Base-by-base conservation (phyloP, 2,888 invertebrate genomes). In the Dinocampus coccinellae region DNA sequence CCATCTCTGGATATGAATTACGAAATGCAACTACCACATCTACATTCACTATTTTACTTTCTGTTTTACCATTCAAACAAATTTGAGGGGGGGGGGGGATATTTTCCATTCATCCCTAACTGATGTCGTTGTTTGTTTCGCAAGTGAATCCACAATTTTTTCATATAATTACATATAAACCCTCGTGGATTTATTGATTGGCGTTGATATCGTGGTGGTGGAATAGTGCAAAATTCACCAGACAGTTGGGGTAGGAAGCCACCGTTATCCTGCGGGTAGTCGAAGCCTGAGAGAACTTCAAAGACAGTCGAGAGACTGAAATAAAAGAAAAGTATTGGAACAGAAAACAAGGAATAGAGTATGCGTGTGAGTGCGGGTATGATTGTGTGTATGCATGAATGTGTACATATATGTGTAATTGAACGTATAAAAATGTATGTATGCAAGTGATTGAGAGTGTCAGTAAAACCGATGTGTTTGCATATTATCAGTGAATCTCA, bases 171-270 rank as follows among this genome's bases (percentile, higher is more conserved):
- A 10, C 16, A 11, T 26, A 29, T 26, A 16, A 67, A n/a, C 57
- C 33, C n/a, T 22, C 66, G 39, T 10, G 7, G 24, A 67, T 58
- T 58, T 70, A 71, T 71, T 71, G 71, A 71, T 71, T 71, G 71
- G 71, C 66, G 71, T 66, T 66, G 55, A 55, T 34, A 55, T 66
- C 33, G 71, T 42, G 55, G 47, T 55, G 53, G 62, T 55, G 53
- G 42, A 42, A 20, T 16, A 47, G 47, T 52, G 52, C 34, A 60
- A 47, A 47, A 47, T 60, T 47, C 42, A 29, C 52, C 53, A 70
- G 61, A 67, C 33, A 67, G 47, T 47, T 67, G n/a, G 33, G 24
- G 58, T 58, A 58, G 34, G 34, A 58, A 26, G 58, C 13, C 47
- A 20, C 47, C 20, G 58, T 58, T 16, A 55, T 55, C 55, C 55